Conservation (phyloP, 2,113 vertebrate genomes). For the Oryzias melastigma region DNA sequence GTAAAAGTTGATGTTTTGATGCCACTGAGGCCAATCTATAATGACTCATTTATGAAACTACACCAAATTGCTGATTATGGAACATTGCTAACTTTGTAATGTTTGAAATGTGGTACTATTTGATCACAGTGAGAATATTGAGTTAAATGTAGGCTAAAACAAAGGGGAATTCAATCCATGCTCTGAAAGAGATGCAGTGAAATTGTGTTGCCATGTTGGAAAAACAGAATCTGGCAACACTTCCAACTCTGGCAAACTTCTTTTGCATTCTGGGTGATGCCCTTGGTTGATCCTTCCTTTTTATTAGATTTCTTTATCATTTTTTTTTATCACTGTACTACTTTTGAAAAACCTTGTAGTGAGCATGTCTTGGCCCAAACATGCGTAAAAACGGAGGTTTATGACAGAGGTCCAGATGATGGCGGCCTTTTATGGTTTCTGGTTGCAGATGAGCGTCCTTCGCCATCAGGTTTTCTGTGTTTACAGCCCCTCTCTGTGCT, state of each 20-base stretch:
- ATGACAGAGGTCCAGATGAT: conserved; percentile 60
- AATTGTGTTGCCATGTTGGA: too few species aligned
- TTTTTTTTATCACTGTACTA: conserved; percentile 16
- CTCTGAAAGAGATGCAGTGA: too few species aligned
- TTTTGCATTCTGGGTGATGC: conserved; percentile 25
- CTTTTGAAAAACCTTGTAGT: conserved; percentile 25
- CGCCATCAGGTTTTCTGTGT: conserved; percentile 57
- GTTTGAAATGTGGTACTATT: too few species aligned
- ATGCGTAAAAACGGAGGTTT: conserved; percentile 57
- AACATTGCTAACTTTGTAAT: too few species aligned
- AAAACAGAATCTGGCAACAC: too few species aligned
- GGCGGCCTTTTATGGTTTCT: conserved; percentile 50
- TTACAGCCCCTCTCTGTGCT: conserved; percentile 48
- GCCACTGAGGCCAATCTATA: too few species aligned
- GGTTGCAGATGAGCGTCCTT: conserved; percentile 54
- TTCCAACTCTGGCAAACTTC: not conserved
- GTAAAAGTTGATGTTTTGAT: too few species aligned
- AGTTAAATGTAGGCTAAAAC: too few species aligned
- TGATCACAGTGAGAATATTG: too few species aligned
- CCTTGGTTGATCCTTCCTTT: conserved; percentile 42
- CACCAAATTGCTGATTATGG: too few species aligned
- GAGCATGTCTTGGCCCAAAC: conserved; percentile 34
- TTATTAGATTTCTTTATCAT: conserved; percentile 40
- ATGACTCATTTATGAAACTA: too few species aligned
- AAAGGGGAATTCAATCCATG: too few species aligned